Percentiles rank a stretch among this genome's conserved stretches.
Evolutionary conservation across 2,888 invertebrate genomes (phyloP).

Genomic region (Pomacea canaliculata): DNA sequence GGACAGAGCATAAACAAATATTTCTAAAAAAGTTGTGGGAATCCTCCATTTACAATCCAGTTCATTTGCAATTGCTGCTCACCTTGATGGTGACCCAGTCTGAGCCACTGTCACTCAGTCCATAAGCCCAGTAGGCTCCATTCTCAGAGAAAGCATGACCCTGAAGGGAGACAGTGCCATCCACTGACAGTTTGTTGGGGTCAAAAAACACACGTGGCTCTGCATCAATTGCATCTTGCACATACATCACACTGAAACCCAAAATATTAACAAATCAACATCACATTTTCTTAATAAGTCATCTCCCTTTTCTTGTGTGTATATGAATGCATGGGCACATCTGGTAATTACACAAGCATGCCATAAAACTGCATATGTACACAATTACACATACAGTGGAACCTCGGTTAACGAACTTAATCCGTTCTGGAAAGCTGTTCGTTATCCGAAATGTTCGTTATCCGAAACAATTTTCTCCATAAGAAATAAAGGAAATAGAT

Average conservation of each 20-base stretch:
- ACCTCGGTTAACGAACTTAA: too few relatives aligned
- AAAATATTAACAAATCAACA: not conserved
- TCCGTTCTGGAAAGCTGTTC: too few relatives aligned
- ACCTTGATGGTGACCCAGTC: slow-evolving; percentile 91
- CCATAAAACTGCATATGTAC: too few relatives aligned
- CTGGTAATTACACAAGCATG: too few relatives aligned
- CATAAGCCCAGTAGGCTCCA: slow-evolving; percentile 90
- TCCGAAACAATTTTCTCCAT: too few relatives aligned
- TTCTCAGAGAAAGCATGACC: slow-evolving; percentile 80
- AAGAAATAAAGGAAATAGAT: too few relatives aligned
- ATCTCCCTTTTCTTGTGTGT: too few relatives aligned
- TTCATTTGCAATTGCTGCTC: too few relatives aligned
- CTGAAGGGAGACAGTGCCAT: slow-evolving; percentile 72
- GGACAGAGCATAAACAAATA: not conserved
- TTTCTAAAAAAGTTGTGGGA: not conserved
- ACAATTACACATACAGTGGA: too few relatives aligned
- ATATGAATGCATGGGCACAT: too few relatives aligned
- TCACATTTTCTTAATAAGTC: not conserved
- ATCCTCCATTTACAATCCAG: too few relatives aligned
- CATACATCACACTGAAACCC: slow-evolving; percentile 84
- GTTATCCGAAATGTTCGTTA: too few relatives aligned
- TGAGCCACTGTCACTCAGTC: slow-evolving; percentile 91
- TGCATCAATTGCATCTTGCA: slow-evolving; percentile 82
- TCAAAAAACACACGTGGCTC: slow-evolving; percentile 88
- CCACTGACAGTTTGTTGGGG: slow-evolving; percentile 90